These are phyloP conservation scores for Acromyrmex echinatior DNA, from an alignment of 1,140 invertebrate genomes.

Conservation along the genomic window DNA sequence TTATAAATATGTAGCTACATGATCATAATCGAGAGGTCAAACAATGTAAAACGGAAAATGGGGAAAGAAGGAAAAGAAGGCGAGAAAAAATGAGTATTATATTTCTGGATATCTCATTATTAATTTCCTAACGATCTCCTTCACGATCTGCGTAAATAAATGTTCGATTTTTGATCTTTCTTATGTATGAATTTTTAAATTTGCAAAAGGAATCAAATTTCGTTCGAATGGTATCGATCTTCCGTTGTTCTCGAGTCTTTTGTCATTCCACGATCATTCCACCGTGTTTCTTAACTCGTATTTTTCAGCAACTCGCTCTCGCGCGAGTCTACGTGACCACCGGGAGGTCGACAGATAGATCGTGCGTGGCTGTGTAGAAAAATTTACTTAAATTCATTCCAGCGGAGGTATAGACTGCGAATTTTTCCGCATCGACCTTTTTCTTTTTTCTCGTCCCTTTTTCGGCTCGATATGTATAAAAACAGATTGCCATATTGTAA, in stretches of 20 bases:
- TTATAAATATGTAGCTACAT: neutral
- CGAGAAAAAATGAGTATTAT: neutral
- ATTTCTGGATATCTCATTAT: neutral
- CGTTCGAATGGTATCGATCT: neutral
- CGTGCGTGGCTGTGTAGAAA: slow-evolving; percentile 26
- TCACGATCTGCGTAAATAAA: slow-evolving; percentile 1
- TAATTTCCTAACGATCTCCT: neutral
- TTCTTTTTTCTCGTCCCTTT: neutral
- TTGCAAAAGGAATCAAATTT: neutral
- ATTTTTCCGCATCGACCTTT: neutral
- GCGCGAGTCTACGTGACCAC: neutral
- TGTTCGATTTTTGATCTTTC: neutral
- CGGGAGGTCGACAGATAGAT: neutral
- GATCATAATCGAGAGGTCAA: neutral
- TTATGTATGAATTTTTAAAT: neutral
- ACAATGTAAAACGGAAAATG: neutral
- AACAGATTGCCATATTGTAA: neutral
- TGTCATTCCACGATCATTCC: slow-evolving; percentile 68
- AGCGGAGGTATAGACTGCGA: neutral
- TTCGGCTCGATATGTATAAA: neutral
- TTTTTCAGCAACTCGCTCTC: neutral
- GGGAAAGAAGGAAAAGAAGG: neutral
- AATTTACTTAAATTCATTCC: slow-evolving; percentile 39
- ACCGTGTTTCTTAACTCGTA: slow-evolving; percentile 13
- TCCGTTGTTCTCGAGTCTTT: neutral